phyloP scores from a whole-genome alignment of 2,113 vertebrate species.

The Megaleporinus macrocephalus region DNA sequence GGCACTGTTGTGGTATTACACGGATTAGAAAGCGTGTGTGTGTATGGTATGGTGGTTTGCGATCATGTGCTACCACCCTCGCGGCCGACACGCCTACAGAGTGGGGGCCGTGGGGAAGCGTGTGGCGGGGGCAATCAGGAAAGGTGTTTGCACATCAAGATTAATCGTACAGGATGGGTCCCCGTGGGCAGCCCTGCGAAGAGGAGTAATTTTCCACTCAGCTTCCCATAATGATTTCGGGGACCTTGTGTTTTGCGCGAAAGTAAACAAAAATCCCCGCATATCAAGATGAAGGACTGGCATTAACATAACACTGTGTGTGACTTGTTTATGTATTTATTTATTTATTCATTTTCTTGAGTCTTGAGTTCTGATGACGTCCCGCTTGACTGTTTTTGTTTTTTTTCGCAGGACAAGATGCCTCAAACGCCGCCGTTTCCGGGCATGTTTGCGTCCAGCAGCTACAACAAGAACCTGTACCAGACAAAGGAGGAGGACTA shows the following conservation, averaged over 20 bases:
- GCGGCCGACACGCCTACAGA: neutral
- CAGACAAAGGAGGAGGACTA: slow-evolving; percentile 83
- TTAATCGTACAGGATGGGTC: slow-evolving; percentile 23
- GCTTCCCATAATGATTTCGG: slow-evolving; percentile 48
- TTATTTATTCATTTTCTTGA: no score
- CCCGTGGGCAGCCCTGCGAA: slow-evolving; percentile 16
- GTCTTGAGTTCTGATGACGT: no score
- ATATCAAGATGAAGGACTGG: neutral
- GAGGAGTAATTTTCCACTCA: slow-evolving; percentile 51
- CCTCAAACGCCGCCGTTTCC: slow-evolving; percentile 89
- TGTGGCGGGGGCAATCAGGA: slow-evolving; percentile 2
- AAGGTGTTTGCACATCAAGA: slow-evolving; percentile 45
- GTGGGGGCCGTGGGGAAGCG: slow-evolving; percentile 14
- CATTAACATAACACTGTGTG: neutral
- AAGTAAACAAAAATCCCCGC: slow-evolving; percentile 46
- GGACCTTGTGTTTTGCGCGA: slow-evolving; percentile 37
- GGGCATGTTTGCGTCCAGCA: slow-evolving; percentile 83
- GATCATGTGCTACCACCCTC: neutral
- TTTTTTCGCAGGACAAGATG: slow-evolving; percentile 85
- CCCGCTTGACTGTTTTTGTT: no score
- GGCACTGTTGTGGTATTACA: slow-evolving; percentile 15
- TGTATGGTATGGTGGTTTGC: no score
- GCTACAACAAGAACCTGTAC: slow-evolving; percentile 88
- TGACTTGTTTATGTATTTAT: no score
- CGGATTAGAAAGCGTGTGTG: slow-evolving; percentile 20